Conservation (phyloP, 2,888 invertebrate genomes). For the Petrolisthes manimaculis region DNA sequence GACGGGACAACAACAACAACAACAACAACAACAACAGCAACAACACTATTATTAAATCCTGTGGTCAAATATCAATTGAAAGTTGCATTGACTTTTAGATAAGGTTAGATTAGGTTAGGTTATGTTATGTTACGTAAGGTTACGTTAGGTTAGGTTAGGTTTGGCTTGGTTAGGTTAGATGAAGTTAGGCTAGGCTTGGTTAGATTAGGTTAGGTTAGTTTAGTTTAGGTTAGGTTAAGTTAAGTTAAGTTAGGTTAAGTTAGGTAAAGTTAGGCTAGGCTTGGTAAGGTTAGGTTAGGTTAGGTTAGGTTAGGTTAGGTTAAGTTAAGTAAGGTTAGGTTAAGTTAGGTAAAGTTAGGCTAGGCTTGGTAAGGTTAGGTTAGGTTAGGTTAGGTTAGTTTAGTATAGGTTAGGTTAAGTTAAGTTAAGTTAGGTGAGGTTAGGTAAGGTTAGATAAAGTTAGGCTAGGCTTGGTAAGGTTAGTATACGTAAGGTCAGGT, state of each 20-base stretch:
- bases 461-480: slow-evolving; percentile 6
- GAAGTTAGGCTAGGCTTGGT: neutral
- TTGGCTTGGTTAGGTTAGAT: too few species aligned
- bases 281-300: slow-evolving; percentile 10
- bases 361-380: neutral
- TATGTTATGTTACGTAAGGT: neutral
- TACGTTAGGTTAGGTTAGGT: slow-evolving; percentile 6
- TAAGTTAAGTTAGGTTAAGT: slow-evolving; percentile 16
- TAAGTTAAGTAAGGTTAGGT: slow-evolving; percentile 21
- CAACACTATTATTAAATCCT: too few species aligned
- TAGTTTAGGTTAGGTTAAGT: neutral
- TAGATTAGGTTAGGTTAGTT: slow-evolving; percentile 2
- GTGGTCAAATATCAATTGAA: too few species aligned
- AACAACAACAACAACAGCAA: too few species aligned
- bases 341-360: neutral
- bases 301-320: slow-evolving; percentile 28
- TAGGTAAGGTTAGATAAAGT: neutral
- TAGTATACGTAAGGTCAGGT: slow-evolving; percentile 14
- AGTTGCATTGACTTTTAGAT: too few species aligned
- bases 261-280: slow-evolving; percentile 13
- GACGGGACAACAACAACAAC: too few species aligned
- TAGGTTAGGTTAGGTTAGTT: neutral
- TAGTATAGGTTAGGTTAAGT: neutral
- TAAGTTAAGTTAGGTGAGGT: too few species aligned
- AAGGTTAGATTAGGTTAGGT: too few species aligned